These are phyloP conservation scores for Gymnarchus niloticus DNA, from an alignment of 2,113 vertebrate species.

Conservation along the genomic window DNA sequence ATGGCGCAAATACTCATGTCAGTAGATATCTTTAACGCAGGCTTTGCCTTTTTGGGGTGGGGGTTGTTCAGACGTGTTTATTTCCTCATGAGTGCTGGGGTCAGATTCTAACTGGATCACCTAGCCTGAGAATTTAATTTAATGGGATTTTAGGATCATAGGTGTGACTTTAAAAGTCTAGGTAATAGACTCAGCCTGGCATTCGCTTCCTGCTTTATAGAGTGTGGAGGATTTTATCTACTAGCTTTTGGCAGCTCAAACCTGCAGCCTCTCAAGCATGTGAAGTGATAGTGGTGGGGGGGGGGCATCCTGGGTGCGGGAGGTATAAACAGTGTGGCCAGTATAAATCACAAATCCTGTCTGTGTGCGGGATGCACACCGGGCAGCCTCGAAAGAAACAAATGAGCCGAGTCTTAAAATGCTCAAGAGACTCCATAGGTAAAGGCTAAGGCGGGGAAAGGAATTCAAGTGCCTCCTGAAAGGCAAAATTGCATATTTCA, in stretches of 20 bases:
- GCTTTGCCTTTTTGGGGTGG: too few species aligned
- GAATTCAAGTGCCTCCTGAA: not conserved
- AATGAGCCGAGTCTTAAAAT: not conserved
- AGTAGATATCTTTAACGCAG: not conserved
- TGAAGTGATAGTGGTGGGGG: not conserved
- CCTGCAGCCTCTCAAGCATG: not conserved
- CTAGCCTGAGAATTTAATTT: not conserved
- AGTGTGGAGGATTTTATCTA: not conserved
- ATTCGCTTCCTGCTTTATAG: not conserved
- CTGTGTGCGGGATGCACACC: not conserved
- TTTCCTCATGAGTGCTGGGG: not conserved
- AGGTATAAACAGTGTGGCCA: not conserved
- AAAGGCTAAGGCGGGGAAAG: not conserved
- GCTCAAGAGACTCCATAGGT: not conserved
- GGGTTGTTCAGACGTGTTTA: not conserved
- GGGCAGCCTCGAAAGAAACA: not conserved
- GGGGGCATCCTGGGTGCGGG: too few species aligned
- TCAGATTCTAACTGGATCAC: not conserved
- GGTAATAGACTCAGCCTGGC: not conserved
- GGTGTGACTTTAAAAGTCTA: not conserved
- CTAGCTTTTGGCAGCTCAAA: not conserved
- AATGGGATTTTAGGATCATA: not conserved
- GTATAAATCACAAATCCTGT: not conserved
- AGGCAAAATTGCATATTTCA: not conserved
- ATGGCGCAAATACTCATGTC: not conserved